A percentile compares a stretch with the other conserved stretches of the same genome.
These are phyloP conservation scores for Apomyelois bistriatella DNA, from an alignment of 2,888 invertebrate genomes.

Conservation along the genomic window DNA sequence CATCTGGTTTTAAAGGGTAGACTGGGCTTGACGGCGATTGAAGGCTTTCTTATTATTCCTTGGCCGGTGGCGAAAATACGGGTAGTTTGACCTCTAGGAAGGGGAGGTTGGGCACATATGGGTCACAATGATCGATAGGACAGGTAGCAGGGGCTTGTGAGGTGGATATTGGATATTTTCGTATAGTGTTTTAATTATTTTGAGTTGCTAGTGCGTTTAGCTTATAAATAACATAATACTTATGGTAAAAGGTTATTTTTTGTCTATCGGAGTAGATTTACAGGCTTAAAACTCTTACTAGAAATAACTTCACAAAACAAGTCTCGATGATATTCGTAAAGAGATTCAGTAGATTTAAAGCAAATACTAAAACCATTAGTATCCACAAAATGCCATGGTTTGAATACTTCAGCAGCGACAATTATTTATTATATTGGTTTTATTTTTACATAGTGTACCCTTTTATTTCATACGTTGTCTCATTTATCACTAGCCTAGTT, in stretches of 20 bases:
- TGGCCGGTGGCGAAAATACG: slow-evolving; percentile 58
- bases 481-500: slow-evolving; percentile 7
- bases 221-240: too few species aligned
- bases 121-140: slow-evolving; percentile 64
- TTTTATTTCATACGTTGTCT: background rate
- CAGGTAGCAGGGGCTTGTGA: slow-evolving; percentile 20
- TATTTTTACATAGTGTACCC: background rate
- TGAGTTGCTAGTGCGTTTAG: too few species aligned
- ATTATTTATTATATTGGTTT: too few species aligned
- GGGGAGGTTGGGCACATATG: slow-evolving; percentile 39
- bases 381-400: too few species aligned
- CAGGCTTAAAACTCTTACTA: too few species aligned
- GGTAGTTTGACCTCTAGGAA: slow-evolving; percentile 55
- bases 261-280: too few species aligned
- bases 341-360: too few species aligned
- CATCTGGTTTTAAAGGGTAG: slow-evolving; percentile 70
- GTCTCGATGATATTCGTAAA: too few species aligned
- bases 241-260: too few species aligned
- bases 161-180: background rate
- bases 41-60: slow-evolving; percentile 69
- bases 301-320: too few species aligned
- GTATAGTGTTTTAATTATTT: background rate
- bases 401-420: too few species aligned
- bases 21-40: slow-evolving; percentile 63
- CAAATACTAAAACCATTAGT: too few species aligned